These are phyloP conservation scores for Pluvianellus socialis DNA, from an alignment of 2,113 vertebrate genomes.

Conservation along the genomic window DNA sequence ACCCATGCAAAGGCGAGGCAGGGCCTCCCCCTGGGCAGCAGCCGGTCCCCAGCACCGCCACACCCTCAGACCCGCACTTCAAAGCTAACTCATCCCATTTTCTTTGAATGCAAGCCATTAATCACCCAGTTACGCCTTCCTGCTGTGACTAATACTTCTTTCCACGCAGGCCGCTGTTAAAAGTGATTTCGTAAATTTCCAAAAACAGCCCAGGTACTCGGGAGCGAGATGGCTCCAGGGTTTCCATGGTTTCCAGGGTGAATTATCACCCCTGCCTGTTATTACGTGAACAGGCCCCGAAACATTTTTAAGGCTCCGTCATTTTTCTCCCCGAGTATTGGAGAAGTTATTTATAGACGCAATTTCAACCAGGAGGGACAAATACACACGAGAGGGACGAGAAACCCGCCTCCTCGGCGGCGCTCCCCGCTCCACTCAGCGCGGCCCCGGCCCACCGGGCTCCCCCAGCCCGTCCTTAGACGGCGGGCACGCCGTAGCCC, in stretches of 20 bases:
- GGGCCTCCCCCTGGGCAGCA: background rate
- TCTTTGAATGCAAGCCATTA: background rate
- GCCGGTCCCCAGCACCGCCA: fast-evolving
- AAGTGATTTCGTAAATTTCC: fast-evolving
- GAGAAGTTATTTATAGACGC: fast-evolving
- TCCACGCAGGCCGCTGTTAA: background rate
- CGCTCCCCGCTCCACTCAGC: background rate
- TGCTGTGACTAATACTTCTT: background rate
- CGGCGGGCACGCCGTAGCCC: fast-evolving
- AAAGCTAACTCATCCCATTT: background rate
- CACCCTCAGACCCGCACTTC: background rate
- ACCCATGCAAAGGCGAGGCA: background rate
- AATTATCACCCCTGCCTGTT: background rate
- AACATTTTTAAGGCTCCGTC: background rate
- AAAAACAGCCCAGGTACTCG: background rate
- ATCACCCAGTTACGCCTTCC: background rate
- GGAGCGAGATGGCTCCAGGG: background rate
- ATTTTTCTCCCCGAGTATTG: background rate
- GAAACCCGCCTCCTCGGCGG: background rate
- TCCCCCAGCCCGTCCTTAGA: background rate
- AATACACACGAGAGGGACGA: no score
- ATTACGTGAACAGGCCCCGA: background rate
- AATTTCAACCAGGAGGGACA: background rate
- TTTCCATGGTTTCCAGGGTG: background rate
- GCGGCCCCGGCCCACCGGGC: background rate